Evolutionary conservation across 2,113 vertebrate species (phyloP).

Genomic region (Mesitornis unicolor): DNA sequence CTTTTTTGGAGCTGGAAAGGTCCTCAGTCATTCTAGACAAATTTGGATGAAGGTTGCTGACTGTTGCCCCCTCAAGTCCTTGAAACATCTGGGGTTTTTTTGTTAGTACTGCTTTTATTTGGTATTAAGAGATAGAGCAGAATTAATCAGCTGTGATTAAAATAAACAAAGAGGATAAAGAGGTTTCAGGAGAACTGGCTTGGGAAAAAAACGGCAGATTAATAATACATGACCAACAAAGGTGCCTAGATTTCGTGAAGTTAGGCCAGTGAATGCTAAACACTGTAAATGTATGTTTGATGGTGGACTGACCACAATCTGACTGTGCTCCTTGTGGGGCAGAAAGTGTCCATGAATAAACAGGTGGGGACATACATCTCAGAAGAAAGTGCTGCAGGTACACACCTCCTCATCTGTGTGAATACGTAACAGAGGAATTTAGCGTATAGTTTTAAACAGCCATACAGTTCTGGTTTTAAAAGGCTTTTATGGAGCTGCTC

Average conservation of each 20-base stretch:
- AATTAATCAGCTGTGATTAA: conserved; percentile 53
- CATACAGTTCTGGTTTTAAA: neutral
- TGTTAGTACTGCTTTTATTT: neutral
- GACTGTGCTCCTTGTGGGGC: neutral
- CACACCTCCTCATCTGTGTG: neutral
- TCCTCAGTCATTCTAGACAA: neutral
- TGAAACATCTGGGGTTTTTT: neutral
- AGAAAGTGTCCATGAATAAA: neutral
- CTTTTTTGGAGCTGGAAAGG: neutral
- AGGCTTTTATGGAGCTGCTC: neutral
- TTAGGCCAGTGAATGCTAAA: neutral
- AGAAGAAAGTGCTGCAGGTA: neutral
- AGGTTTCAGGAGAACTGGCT: neutral
- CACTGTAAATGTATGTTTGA: neutral
- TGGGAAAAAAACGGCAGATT: neutral
- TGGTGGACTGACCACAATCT: neutral
- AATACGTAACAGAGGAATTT: neutral
- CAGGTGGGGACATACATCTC: conserved; percentile 13
- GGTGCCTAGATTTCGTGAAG: neutral
- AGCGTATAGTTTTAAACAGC: neutral
- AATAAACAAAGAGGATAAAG: conserved; percentile 52
- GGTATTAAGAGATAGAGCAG: conserved; percentile 23
- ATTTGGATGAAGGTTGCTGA: neutral
- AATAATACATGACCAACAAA: neutral
- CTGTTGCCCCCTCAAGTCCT: neutral